Base-by-base conservation (phyloP, 2,888 invertebrate species). In the Stramonita haemastoma region DNA sequence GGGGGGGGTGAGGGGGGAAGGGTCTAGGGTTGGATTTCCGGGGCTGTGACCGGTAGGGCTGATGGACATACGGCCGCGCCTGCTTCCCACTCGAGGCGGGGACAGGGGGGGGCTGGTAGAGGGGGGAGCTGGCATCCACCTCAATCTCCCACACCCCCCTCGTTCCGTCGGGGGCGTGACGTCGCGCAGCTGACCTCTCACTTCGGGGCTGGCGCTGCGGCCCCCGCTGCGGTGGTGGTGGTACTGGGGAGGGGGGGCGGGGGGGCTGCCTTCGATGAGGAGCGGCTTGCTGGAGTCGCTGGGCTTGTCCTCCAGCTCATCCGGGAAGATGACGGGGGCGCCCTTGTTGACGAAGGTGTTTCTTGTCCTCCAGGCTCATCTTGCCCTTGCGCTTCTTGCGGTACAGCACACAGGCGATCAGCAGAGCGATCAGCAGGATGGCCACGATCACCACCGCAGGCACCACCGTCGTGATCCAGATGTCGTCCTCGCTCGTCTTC, bases 181-280 rank as follows among this genome's bases (percentile, higher is more conserved):
- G 26, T 90, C 89, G n/a, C 90, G 91, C n/a, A n/a, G n/a, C n/a
- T n/a, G n/a, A n/a, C n/a, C n/a, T n/a, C n/a, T n/a, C n/a, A n/a
- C n/a, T n/a, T 93, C 93, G 22, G 94, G 94, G 88, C 94, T 94
- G 91, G 94, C 94, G 91, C 94, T 94, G 19, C 93, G 91, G 13
- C 93, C 94, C n/a, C n/a, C n/a, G n/a, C n/a, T n/a, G n/a, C n/a
- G n/a, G n/a, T n/a, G n/a, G 46, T 8, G 46, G 90, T 94, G 93
- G 90, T 95, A 95, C 86, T 93, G 93, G 0, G 95, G 95, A 66
- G 95, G 94, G 29, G 94, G 94, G 87, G 94, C n/a, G 22, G 99
- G 99, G 22, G 99, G 99, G 95, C 98, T 98, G 95, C 99, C 99
- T 94, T 99, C 98, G 96, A 99, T 97, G 93, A 99, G 98, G 89